A percentile compares a stretch with the other conserved stretches of the same genome.
Evolutionary conservation across 2,888 invertebrate species (phyloP).

Genomic region (Ornithoptera alexandrae): DNA sequence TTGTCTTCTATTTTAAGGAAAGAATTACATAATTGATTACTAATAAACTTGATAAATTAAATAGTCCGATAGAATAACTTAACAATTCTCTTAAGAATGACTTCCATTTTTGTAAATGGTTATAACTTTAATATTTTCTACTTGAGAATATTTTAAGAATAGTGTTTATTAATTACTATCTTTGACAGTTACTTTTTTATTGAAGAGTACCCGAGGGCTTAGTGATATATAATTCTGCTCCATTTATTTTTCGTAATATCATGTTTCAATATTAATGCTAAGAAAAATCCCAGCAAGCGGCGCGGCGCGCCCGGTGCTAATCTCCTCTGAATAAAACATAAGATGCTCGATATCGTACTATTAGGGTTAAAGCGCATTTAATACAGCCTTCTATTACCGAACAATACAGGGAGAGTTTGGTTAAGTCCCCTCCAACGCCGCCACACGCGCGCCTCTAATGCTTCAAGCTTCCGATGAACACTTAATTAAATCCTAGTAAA

Average conservation of each 20-base stretch:
- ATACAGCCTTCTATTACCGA: conserved; percentile 67
- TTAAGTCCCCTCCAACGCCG: conserved; percentile 42
- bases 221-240: conserved; percentile 11
- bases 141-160: neutral
- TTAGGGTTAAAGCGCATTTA: conserved; percentile 70
- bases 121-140: neutral
- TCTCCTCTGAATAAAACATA: conserved; percentile 77
- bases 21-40: neutral
- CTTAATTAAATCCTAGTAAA: conserved; percentile 74
- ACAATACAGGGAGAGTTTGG: conserved; percentile 49
- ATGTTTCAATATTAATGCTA: conserved; percentile 55
- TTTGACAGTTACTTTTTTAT: neutral
- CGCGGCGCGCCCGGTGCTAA: conserved; percentile 60
- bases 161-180: neutral
- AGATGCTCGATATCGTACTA: conserved; percentile 72
- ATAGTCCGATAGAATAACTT: neutral
- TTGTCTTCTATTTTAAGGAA: conserved; percentile 16
- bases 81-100: neutral
- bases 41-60: neutral
- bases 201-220: neutral
- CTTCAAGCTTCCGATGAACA: conserved; percentile 49
- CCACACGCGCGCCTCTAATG: conserved; percentile 54
- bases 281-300: conserved; percentile 60
- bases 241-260: conserved; percentile 51
- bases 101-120: neutral